These are phyloP conservation scores for Stegana nigrithorax DNA, from an alignment of 2,888 invertebrate species.

Conservation along the genomic window DNA sequence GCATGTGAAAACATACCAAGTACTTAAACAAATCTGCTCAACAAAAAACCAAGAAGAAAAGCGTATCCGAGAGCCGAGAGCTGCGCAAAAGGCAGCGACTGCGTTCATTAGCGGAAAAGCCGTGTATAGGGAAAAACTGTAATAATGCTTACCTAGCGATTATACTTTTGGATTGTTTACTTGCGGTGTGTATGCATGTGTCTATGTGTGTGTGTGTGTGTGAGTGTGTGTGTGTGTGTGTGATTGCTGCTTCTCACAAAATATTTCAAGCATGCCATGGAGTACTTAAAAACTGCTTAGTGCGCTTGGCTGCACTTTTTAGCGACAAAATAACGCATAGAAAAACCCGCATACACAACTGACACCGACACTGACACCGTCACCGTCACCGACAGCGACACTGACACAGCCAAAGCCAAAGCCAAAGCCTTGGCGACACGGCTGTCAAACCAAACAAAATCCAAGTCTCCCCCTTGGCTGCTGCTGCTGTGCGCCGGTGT, in stretches of 20 bases:
- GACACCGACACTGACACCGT: slow-evolving; percentile 34
- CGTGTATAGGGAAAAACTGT: slow-evolving; percentile 50
- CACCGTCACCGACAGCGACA: slow-evolving; percentile 18
- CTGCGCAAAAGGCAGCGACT: slow-evolving; percentile 40
- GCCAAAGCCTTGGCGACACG: background rate
- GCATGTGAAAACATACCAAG: slow-evolving; percentile 27
- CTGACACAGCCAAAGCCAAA: background rate
- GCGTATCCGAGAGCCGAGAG: slow-evolving; percentile 22
- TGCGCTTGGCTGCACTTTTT: slow-evolving; percentile 59
- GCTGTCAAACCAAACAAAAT: background rate
- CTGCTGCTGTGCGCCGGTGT: slow-evolving; percentile 32
- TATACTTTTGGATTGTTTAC: slow-evolving; percentile 25
- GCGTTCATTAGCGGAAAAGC: slow-evolving; percentile 61
- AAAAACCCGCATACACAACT: slow-evolving; percentile 36
- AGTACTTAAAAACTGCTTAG: slow-evolving; percentile 60
- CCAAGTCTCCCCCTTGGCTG: slow-evolving; percentile 10
- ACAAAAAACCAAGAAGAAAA: slow-evolving; percentile 41
- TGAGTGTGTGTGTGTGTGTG: background rate
- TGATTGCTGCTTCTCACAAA: slow-evolving; percentile 20
- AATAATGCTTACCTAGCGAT: slow-evolving; percentile 55
- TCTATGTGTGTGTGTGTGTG: too few relatives aligned
- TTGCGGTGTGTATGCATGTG: background rate
- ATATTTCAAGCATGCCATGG: slow-evolving; percentile 36
- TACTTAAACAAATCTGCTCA: slow-evolving; percentile 41
- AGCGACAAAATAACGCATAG: slow-evolving; percentile 37